phyloP scores from a whole-genome alignment of 1,140 invertebrate genomes.

The Cataglyphis hispanica region DNA sequence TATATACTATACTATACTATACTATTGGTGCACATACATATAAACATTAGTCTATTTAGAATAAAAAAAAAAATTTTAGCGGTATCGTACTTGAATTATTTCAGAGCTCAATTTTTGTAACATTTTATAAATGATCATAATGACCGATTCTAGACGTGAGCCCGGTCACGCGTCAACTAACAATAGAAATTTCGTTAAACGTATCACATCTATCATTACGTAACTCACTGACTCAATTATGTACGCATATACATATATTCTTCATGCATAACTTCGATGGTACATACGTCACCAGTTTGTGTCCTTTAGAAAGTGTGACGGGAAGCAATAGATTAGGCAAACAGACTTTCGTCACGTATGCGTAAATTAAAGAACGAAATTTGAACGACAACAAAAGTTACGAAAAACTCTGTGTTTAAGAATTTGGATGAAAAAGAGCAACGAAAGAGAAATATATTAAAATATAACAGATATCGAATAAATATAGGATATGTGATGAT shows the following conservation, averaged over 20 bases:
- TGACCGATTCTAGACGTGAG: background rate
- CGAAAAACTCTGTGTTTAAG: background rate
- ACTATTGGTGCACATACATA: too few relatives aligned
- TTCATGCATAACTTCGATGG: background rate
- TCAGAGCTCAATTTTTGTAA: background rate
- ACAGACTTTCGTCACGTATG: constrained; percentile 9
- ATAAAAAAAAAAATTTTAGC: too few relatives aligned
- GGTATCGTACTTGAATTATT: background rate
- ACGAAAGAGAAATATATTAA: too few relatives aligned
- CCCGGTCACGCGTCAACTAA: background rate
- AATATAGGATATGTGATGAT: too few relatives aligned
- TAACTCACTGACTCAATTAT: constrained; percentile 9
- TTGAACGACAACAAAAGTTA: background rate
- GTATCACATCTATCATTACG: constrained; percentile 9
- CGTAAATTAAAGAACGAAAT: background rate
- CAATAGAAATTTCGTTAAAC: constrained; percentile 14
- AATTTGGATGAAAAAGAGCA: background rate
- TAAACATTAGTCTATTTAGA: too few relatives aligned
- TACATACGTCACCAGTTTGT: background rate
- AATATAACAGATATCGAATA: too few relatives aligned
- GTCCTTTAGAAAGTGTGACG: constrained; percentile 28
- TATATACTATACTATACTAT: too few relatives aligned
- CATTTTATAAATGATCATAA: background rate
- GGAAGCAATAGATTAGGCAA: background rate
- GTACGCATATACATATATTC: background rate